Evolutionary conservation across 2,888 invertebrate species (phyloP), one percentile per base, ranked within the genome.

Genomic region (Bellardia bayeri): DNA sequence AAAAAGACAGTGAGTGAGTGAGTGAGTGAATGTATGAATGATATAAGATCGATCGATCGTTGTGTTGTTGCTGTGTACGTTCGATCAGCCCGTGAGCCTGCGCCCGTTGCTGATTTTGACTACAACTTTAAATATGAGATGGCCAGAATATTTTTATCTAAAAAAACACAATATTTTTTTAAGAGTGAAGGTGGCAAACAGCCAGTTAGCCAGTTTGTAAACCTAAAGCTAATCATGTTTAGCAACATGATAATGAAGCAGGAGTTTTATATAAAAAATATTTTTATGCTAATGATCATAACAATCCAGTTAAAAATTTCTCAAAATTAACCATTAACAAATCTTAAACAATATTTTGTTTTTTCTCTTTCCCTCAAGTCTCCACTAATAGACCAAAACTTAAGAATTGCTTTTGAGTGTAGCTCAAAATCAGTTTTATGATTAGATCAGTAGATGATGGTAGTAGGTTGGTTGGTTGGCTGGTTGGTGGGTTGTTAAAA

Each of bases 21-120:
- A 84, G 51, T 74, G 49, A 79, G 61, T 64, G 68, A 56, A 42
- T 58, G 37, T 45, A 71, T 78, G 81, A 85, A 81, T 85, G 85
- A 85, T 85, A 76, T 69, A 75, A 85, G 75, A 81, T 81, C 81
- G 75, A 85, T 85, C 58, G 74, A 66, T 66, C 40, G 66, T 78
- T 45, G 14, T 37, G 23, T 37, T 23, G 23, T 40, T 51, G 40
- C 56, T 37, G 58, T 16, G 64, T 33, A 45, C 16, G 54, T 66
- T 51, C 16, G 42, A 30, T 54, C 37, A 68, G 30, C 66, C 37
- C 33, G 8, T 78, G 30, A 49, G 45, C 13, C 9, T 54, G 64
- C 30, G n/a, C 42, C 5, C 14, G 11, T 13, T 11, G 45, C 9
- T 11, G 11, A 45, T 30, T 33, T 56, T 23, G 16, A 14, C 23